These are phyloP conservation scores for Asteroscopus sphinx DNA, from an alignment of 2,888 invertebrate species.

Conservation along the genomic window DNA sequence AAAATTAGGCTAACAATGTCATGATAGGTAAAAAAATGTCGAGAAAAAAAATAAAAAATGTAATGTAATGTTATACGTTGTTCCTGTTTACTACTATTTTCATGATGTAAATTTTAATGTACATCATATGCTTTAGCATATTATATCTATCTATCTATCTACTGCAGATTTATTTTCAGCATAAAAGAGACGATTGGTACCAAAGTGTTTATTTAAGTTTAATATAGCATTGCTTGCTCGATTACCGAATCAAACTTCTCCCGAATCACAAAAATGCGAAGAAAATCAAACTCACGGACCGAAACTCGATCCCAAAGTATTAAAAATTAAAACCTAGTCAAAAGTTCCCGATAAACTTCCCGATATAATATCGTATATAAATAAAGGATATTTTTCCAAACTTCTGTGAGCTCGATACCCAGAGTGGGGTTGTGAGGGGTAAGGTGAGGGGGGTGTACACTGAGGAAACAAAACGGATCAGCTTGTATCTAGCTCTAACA, in stretches of 20 bases:
- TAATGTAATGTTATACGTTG: no score
- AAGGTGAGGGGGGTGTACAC: slow-evolving; percentile 52
- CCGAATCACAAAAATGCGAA: slow-evolving; percentile 19
- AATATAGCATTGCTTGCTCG: no score
- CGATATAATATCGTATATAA: slow-evolving; percentile 57
- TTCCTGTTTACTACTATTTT: no score
- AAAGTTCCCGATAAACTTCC: slow-evolving; percentile 53
- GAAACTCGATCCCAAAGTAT: slow-evolving; percentile 44
- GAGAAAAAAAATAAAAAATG: no score
- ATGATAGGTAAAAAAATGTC: no score
- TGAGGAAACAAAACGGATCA: slow-evolving; percentile 81
- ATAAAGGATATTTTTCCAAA: slow-evolving; percentile 60
- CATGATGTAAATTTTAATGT: no score
- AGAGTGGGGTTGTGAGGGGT: slow-evolving; percentile 3
- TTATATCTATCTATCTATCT: no score
- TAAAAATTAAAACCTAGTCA: slow-evolving; percentile 58
- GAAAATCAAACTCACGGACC: slow-evolving; percentile 39
- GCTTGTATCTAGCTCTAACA: slow-evolving; percentile 71
- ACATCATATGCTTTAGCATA: no score
- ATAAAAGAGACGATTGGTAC: no score
- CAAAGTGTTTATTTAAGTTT: no score
- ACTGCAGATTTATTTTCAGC: no score
- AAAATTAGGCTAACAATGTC: no score
- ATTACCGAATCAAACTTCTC: background rate
- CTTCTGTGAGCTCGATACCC: slow-evolving; percentile 47